These are phyloP conservation scores for Phymanthus crucifer DNA, from an alignment of 92 coral and sea anemone species.

Conservation along the genomic window DNA sequence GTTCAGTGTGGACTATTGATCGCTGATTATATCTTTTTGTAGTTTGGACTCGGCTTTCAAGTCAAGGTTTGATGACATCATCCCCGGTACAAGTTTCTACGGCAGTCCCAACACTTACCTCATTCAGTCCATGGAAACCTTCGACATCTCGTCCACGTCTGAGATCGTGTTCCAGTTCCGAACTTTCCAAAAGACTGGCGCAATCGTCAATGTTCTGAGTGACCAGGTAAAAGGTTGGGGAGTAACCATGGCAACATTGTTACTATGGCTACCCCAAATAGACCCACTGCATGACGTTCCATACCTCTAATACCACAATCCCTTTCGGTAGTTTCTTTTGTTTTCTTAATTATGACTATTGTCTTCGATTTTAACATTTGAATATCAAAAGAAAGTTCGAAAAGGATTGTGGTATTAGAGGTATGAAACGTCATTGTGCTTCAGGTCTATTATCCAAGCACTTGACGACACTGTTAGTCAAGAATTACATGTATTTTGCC, in stretches of 20 bases:
- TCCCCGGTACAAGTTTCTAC: conserved; percentile 74
- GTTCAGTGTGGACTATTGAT: no score
- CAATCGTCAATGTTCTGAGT: conserved; percentile 47
- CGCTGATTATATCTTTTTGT: not conserved
- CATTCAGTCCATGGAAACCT: conserved; percentile 76
- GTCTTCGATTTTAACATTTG: no score
- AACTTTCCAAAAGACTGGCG: conserved; percentile 66
- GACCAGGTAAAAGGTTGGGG: conserved; percentile 41
- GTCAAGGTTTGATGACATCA: conserved; percentile 41
- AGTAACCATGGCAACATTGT: conserved; percentile 1
- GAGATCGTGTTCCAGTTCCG: conserved; percentile 80
- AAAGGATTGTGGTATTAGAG: no score
- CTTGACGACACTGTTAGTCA: no score
- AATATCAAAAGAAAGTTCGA: no score
- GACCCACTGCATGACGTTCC: no score
- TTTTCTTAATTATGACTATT: no score
- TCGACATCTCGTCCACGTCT: conserved; percentile 73
- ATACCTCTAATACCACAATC: no score
- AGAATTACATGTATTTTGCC: no score
- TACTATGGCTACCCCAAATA: not conserved
- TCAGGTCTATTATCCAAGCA: no score
- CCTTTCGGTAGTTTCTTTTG: no score
- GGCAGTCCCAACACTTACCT: conserved; percentile 79
- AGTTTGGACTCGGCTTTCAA: conserved; percentile 33
- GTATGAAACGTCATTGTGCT: no score